phyloP scores from a whole-genome alignment of 2,888 invertebrate species.

The Pristionchus entomophagus region DNA sequence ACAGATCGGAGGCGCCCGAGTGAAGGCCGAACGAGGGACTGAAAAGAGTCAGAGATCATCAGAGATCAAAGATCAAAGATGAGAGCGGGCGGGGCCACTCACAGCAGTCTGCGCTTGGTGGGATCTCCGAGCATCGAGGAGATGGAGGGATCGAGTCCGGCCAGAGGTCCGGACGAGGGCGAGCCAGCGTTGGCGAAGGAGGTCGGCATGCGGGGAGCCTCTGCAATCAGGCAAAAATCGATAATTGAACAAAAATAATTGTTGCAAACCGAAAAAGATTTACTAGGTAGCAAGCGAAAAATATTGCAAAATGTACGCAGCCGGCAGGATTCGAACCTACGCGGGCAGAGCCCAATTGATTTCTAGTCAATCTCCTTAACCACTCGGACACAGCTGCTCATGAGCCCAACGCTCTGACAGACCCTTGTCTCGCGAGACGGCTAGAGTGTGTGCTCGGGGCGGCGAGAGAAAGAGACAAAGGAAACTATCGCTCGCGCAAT shows the following conservation, averaged over 20 bases:
- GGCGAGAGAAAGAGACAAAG: background rate
- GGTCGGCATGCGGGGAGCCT: background rate
- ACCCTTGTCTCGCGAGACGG: background rate
- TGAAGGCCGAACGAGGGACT: slow-evolving; percentile 9
- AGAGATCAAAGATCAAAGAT: slow-evolving; percentile 9
- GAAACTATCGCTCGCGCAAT: background rate
- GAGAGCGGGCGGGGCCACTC: background rate
- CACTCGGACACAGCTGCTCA: slow-evolving; percentile 51
- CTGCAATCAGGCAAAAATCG: background rate
- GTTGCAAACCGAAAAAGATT: background rate
- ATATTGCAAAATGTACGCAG: slow-evolving; percentile 44
- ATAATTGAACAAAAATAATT: background rate
- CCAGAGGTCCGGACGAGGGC: slow-evolving; percentile 26
- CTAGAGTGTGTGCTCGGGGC: background rate
- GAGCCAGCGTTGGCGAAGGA: slow-evolving; percentile 1
- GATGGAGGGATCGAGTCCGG: slow-evolving; percentile 25
- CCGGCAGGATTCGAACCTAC: slow-evolving; percentile 56
- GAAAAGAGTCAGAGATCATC: background rate
- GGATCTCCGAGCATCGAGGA: slow-evolving; percentile 13
- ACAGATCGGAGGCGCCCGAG: background rate
- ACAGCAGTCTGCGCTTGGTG: slow-evolving; percentile 30
- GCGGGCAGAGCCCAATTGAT: slow-evolving; percentile 56
- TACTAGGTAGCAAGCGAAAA: background rate
- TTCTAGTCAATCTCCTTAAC: slow-evolving; percentile 56
- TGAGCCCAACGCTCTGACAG: background rate